phyloP scores from a whole-genome alignment of 2,113 vertebrate species.

The Chamaetylas fuelleborni region DNA sequence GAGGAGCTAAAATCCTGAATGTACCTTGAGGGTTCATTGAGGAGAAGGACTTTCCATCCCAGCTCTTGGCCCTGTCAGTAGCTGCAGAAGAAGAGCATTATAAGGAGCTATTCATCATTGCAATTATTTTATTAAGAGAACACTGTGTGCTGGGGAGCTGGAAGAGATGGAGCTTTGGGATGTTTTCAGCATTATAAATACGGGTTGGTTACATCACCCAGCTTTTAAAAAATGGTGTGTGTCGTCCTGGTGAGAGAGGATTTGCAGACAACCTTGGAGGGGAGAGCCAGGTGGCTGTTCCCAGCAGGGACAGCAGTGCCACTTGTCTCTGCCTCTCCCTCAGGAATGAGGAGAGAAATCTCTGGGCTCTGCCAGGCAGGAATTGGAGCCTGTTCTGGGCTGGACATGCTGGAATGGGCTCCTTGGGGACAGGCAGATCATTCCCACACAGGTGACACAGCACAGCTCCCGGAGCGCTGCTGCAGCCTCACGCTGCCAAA shows the following conservation, averaged over 20 bases:
- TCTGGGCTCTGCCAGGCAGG: neutral
- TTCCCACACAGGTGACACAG: rapidly evolving
- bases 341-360: neutral
- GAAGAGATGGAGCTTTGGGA: conserved; percentile 53
- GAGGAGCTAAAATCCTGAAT: neutral
- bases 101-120: conserved; percentile 58
- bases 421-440: neutral
- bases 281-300: neutral
- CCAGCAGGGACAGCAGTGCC: neutral
- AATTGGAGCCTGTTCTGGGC: neutral
- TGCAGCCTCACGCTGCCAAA: rapidly evolving
- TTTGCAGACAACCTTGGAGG: conserved; percentile 32
- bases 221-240: conserved; percentile 15
- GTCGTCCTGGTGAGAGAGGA: neutral
- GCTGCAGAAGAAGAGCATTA: conserved; percentile 27
- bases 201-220: conserved; percentile 41
- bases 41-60: neutral
- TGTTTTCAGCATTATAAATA: conserved; percentile 67
- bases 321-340: neutral
- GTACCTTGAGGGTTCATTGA: neutral
- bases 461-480: rapidly evolving
- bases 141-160: conserved; percentile 59
- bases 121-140: conserved; percentile 68
- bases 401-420: neutral
- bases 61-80: conserved; percentile 22